Percentiles rank a stretch among this genome's conserved stretches.
Conservation (phyloP, 2,113 vertebrate species). For the Sander lucioperca region DNA sequence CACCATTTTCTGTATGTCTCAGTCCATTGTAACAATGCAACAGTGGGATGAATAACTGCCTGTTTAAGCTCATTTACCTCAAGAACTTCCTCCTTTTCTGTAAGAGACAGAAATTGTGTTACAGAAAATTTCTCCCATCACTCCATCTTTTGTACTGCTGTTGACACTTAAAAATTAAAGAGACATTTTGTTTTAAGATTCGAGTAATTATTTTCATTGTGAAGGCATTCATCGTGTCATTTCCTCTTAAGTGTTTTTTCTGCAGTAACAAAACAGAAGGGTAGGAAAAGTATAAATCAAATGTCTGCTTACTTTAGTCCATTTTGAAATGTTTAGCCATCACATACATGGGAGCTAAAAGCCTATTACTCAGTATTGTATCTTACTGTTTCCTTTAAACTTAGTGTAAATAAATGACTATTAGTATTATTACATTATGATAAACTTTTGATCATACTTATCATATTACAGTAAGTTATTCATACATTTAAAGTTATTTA, state of each 20-base stretch:
- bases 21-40: constrained; percentile 88
- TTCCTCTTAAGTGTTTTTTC: not conserved
- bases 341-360: not conserved
- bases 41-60: constrained; percentile 90
- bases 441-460: not conserved
- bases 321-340: not conserved
- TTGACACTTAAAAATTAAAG: constrained; percentile 99
- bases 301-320: not conserved
- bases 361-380: not conserved
- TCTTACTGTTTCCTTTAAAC: not conserved
- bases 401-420: not conserved
- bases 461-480: not conserved
- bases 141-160: constrained; percentile 99
- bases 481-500: not conserved
- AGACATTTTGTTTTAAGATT: constrained; percentile 99
- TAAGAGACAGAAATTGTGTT: constrained; percentile 86
- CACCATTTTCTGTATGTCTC: constrained; percentile 91
- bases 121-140: constrained; percentile 92
- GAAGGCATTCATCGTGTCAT: not conserved
- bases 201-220: constrained; percentile 67
- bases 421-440: not conserved
- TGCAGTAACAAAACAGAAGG: not conserved
- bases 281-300: not conserved
- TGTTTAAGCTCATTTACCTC: constrained; percentile 99
- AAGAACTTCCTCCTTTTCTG: constrained; percentile 98